These are phyloP conservation scores for Cheilosia scutellata DNA, from an alignment of 2,888 invertebrate genomes.

Conservation along the genomic window DNA sequence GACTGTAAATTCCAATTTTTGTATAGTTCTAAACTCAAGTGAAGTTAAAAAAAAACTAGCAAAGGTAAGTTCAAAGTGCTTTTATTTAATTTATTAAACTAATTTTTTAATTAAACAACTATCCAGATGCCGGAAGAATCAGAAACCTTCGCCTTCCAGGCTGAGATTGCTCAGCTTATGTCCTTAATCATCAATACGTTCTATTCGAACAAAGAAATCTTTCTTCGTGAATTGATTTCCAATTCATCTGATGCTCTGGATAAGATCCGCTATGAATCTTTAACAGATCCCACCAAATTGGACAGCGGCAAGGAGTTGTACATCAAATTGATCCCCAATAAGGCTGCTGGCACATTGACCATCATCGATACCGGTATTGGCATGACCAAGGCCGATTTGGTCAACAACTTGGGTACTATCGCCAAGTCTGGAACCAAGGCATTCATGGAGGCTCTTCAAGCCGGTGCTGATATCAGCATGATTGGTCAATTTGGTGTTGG, in stretches of 20 bases:
- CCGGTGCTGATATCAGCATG: slow-evolving; percentile 99
- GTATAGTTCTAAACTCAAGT: slow-evolving; percentile 28
- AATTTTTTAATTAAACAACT: slow-evolving; percentile 81
- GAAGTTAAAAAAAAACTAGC: slow-evolving; percentile 27
- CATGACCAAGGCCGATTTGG: slow-evolving; percentile 98
- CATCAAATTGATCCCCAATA: slow-evolving; percentile 98
- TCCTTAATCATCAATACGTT: slow-evolving; percentile 99
- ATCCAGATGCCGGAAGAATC: slow-evolving; percentile 91
- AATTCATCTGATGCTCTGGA: slow-evolving; percentile 96
- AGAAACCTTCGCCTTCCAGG: slow-evolving; percentile 99
- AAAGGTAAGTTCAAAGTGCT: slow-evolving; percentile 44
- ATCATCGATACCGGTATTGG: slow-evolving; percentile 97
- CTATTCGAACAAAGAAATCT: slow-evolving; percentile 99
- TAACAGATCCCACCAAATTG: slow-evolving; percentile 96
- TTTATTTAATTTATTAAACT: background rate
- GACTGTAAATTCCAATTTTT: slow-evolving; percentile 56
- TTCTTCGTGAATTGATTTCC: slow-evolving; percentile 97
- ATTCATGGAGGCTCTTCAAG: slow-evolving; percentile 99
- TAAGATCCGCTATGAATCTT: slow-evolving; percentile 96
- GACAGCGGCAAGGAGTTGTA: slow-evolving; percentile 96
- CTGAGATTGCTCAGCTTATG: slow-evolving; percentile 99
- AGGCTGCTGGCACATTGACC: slow-evolving; percentile 95
- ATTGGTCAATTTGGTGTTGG: slow-evolving; percentile 99
- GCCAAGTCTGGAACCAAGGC: slow-evolving; percentile 99
- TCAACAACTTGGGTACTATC: slow-evolving; percentile 98